phyloP scores from a whole-genome alignment of 2,888 invertebrate species.

The Adelphocoris suturalis region DNA sequence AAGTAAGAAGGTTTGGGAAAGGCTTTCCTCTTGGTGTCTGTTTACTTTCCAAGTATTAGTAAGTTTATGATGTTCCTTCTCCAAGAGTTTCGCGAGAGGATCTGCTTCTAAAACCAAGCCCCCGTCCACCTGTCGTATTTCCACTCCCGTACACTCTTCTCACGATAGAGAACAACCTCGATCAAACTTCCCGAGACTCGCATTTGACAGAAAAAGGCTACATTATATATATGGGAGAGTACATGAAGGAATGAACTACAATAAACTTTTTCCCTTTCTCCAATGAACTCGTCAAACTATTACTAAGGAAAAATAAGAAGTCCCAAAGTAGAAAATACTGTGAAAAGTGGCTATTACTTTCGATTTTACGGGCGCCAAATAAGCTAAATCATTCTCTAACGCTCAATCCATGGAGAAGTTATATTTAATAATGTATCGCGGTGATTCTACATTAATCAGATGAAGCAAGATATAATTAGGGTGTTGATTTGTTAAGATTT shows the following conservation, averaged over 20 bases:
- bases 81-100: slow-evolving; percentile 21
- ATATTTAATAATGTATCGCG: no score
- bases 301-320: no score
- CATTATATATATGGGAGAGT: not conserved
- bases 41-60: slow-evolving; percentile 63
- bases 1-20: slow-evolving; percentile 56
- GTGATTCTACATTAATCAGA: no score
- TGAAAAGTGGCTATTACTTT: no score
- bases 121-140: not conserved
- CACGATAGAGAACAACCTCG: slow-evolving; percentile 22
- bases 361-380: no score
- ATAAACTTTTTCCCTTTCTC: not conserved
- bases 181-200: slow-evolving; percentile 5
- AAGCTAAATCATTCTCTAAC: no score
- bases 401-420: no score
- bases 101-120: not conserved
- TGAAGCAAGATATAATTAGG: no score
- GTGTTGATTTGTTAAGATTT: no score
- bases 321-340: no score
- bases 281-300: not conserved
- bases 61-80: slow-evolving; percentile 60
- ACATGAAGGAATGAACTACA: not conserved
- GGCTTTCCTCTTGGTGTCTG: slow-evolving; percentile 37
- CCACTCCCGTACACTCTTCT: not conserved
- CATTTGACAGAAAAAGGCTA: slow-evolving; percentile 25